Percentiles rank a stretch among this genome's conserved stretches.
Conservation (phyloP, 2,797 vertebrate genomes). For the Enteromius unitaeniatus region DNA sequence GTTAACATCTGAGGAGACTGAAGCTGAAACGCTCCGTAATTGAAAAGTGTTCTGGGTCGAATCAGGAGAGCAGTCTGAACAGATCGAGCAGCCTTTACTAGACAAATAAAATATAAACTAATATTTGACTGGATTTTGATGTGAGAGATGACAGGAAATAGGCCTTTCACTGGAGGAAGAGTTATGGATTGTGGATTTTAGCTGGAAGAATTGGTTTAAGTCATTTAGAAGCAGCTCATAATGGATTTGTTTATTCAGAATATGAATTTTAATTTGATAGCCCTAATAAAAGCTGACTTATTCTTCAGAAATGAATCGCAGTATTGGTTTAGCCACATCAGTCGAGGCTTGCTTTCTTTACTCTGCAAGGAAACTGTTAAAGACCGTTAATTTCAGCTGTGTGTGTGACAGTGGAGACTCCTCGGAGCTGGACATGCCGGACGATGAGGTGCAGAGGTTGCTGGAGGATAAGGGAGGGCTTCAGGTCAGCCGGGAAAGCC, state of each 20-base stretch:
- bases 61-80: background rate
- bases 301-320: background rate
- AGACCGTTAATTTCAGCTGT: too few relatives aligned
- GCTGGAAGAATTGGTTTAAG: too few relatives aligned
- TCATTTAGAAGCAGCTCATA: too few relatives aligned
- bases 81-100: too few relatives aligned
- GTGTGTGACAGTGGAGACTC: constrained; percentile 54
- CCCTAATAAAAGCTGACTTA: background rate
- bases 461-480: constrained; percentile 85
- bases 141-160: too few relatives aligned
- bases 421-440: constrained; percentile 31
- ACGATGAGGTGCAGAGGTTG: constrained; percentile 67
- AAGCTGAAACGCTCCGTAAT: too few relatives aligned
- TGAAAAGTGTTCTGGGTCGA: too few relatives aligned
- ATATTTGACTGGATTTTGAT: too few relatives aligned
- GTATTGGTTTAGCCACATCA: background rate
- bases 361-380: background rate
- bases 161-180: too few relatives aligned
- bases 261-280: background rate
- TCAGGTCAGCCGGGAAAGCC: constrained; percentile 79
- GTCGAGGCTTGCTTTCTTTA: background rate
- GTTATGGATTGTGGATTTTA: too few relatives aligned
- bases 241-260: background rate
- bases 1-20: too few relatives aligned
- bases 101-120: background rate